A percentile compares a stretch with the other conserved stretches of the same genome.
Evolutionary conservation across 2,797 vertebrate species (phyloP).

Genomic region (Nannoperca obscura): DNA sequence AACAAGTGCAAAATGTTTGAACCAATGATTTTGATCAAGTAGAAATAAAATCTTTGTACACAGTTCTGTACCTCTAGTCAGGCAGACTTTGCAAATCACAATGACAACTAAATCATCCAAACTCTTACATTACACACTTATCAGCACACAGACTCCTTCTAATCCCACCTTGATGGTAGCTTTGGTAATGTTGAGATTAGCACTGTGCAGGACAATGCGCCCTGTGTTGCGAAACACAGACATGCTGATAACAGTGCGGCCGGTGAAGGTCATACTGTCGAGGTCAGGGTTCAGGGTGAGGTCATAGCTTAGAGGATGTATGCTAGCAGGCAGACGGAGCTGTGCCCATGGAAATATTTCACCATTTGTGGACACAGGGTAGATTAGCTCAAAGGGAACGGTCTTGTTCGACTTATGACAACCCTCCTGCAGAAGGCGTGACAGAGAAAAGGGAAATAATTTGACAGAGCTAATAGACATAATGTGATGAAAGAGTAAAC

Average conservation of each 20-base stretch:
- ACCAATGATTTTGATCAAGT: background rate
- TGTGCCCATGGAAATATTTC: slow-evolving; percentile 93
- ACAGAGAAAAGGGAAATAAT: background rate
- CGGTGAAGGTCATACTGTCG: slow-evolving; percentile 87
- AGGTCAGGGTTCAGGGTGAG: slow-evolving; percentile 90
- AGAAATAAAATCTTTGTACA: background rate
- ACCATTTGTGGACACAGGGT: slow-evolving; percentile 87
- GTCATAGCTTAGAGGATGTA: slow-evolving; percentile 90
- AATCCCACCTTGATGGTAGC: slow-evolving; percentile 84
- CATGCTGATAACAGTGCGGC: slow-evolving; percentile 87
- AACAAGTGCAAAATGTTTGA: background rate
- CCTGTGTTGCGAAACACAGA: slow-evolving; percentile 83
- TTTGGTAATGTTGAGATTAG: slow-evolving; percentile 88
- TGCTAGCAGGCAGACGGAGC: slow-evolving; percentile 87
- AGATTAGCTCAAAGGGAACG: slow-evolving; percentile 78
- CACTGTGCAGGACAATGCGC: slow-evolving; percentile 91
- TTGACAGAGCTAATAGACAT: background rate
- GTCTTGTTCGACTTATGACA: slow-evolving; percentile 87
- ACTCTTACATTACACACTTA: background rate
- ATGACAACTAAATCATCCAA: background rate
- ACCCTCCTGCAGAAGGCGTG: slow-evolving; percentile 78
- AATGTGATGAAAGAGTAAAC: background rate
- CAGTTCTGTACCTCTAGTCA: background rate
- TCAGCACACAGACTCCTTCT: slow-evolving; percentile 6
- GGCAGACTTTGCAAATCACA: background rate